Base-by-base conservation (phyloP, 2,113 vertebrate genomes). In the Gymnobelideus leadbeateri region DNA sequence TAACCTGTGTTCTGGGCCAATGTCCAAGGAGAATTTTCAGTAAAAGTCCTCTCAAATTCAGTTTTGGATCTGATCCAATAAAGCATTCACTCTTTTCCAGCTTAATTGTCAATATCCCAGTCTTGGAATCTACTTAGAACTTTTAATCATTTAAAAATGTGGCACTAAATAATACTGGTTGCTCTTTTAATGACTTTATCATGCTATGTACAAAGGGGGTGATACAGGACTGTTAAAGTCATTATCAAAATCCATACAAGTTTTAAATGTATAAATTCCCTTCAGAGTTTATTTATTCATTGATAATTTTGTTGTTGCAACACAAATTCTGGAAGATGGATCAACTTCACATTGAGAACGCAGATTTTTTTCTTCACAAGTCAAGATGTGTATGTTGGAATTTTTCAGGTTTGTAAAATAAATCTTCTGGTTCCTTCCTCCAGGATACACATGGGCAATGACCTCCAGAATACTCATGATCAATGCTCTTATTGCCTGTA, bases 211-310 rank as follows among this genome's bases (percentile, higher is more conserved):
- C 99, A 99, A 90, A 99, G 98, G 0, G 99, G 99, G 99, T 26
- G 99, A 99, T 97, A 99, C 98, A 51, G 99, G 99, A 55, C 99
- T 99, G 93, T 97, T 99, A 98, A 99, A 99, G 98, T 99, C 99
- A 12, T 99, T 99, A 98, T 99, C 99, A 61, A 99, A 99, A 97
- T 99, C 99, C 94, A 99, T 99, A 89, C 99, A 99, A 49, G 99
- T 98, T 98, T 99, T 98, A 96, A 99, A 99, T 98, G 99, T 99
- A 98, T 99, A 99, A 98, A 99, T 99, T 98, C 99, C 99, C 98
- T 99, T 99, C 98, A 99, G 96, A 97, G 99, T 99, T 99, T 99
- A 99, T 98, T 99, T 99, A 98, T 99, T 99, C 93, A 99, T 99
- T 84, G 99, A 99, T 28, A 99, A 99, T 98, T 99, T 99, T 84